phyloP scores from a whole-genome alignment of 2,113 vertebrate genomes.

The Anas platyrhynchos region DNA sequence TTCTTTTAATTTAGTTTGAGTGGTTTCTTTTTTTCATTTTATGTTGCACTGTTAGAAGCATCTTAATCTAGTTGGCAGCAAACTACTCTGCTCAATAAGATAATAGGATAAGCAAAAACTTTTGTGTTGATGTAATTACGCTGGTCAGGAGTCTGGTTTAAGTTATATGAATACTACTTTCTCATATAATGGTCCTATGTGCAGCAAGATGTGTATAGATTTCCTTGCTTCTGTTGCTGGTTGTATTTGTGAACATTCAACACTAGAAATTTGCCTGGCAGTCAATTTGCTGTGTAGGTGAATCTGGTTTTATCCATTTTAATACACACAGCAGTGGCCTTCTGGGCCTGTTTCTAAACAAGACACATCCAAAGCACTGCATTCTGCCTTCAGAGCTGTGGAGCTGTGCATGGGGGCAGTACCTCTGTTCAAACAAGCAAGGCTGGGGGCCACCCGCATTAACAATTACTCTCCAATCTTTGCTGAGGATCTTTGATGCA shows the following conservation, averaged over 20 bases:
- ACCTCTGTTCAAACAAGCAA: not conserved
- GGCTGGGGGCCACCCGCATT: not conserved
- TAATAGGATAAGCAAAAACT: not conserved
- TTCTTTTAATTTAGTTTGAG: not conserved
- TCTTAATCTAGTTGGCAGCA: not conserved
- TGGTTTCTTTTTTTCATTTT: not conserved
- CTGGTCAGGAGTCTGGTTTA: not conserved
- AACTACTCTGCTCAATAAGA: not conserved
- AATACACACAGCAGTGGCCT: fast-evolving
- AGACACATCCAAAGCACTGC: not conserved
- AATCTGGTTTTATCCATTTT: not conserved
- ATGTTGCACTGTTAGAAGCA: not conserved
- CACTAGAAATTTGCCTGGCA: not conserved
- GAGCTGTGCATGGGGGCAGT: not conserved
- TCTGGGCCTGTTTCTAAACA: not conserved
- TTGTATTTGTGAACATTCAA: not conserved
- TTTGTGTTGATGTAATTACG: not conserved
- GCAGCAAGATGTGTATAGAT: not conserved
- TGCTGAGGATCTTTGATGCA: not conserved
- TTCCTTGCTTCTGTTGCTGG: not conserved
- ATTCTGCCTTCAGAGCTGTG: not conserved
- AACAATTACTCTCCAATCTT: not conserved
- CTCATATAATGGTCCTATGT: not conserved
- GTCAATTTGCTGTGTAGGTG: not conserved
- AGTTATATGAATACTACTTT: not conserved